A percentile compares a stretch with the other conserved stretches of the same genome.
These are phyloP conservation scores for Sphecodes monilicornis DNA, from an alignment of 2,888 invertebrate species.

Conservation along the genomic window DNA sequence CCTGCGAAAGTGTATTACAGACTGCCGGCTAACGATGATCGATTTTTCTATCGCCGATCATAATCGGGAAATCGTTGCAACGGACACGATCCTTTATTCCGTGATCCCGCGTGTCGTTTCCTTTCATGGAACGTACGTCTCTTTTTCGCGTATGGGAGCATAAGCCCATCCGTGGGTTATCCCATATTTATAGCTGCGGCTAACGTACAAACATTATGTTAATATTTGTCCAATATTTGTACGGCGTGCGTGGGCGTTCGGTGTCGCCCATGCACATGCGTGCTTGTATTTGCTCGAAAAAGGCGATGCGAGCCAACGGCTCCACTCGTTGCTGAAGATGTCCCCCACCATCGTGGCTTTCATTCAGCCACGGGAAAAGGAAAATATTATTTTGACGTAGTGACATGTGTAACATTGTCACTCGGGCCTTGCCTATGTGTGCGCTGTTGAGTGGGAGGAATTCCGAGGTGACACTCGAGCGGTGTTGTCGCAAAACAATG, in stretches of 20 bases:
- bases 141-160: slow-evolving; percentile 18
- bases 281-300: slow-evolving; percentile 55
- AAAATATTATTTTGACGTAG: slow-evolving; percentile 60
- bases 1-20: background rate
- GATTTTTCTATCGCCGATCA: background rate
- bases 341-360: slow-evolving; percentile 39
- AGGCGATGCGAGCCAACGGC: slow-evolving; percentile 43
- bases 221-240: slow-evolving; percentile 77
- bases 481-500: background rate
- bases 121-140: background rate
- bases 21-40: background rate
- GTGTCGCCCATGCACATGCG: slow-evolving; percentile 63
- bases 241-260: slow-evolving; percentile 71
- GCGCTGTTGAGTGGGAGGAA: background rate
- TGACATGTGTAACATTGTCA: slow-evolving; percentile 49
- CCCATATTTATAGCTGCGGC: slow-evolving; percentile 51
- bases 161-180: slow-evolving; percentile 33
- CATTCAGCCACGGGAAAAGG: slow-evolving; percentile 35
- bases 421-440: background rate
- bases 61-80: slow-evolving; percentile 17
- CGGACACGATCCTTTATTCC: background rate
- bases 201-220: slow-evolving; percentile 69
- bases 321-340: slow-evolving; percentile 35
- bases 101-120: background rate
- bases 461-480: background rate